These are phyloP conservation scores for Premnoplex brunnescens DNA, from an alignment of 2,797 vertebrate species.

Conservation along the genomic window DNA sequence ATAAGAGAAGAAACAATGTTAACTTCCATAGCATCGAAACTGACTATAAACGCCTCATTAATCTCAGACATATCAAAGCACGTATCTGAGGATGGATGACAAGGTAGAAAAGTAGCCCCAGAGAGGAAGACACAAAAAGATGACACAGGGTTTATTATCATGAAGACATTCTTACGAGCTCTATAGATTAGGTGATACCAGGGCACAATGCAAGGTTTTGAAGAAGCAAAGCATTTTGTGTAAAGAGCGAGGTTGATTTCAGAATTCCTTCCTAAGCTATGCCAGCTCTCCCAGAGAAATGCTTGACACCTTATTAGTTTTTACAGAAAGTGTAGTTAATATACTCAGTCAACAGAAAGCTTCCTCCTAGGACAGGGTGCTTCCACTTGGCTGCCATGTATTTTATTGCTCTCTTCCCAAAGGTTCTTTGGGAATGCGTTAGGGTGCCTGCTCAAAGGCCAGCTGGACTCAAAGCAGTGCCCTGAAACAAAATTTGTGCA, in stretches of 20 bases:
- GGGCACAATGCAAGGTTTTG: neutral
- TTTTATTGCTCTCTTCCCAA: neutral
- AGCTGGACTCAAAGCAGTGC: neutral
- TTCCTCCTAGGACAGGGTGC: neutral
- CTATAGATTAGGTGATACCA: neutral
- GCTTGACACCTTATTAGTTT: neutral
- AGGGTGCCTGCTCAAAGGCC: neutral
- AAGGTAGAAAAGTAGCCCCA: constrained; percentile 4
- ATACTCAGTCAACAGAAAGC: neutral
- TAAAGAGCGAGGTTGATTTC: constrained; percentile 5
- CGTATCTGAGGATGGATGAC: neutral
- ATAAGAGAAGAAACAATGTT: neutral
- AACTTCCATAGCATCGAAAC: neutral
- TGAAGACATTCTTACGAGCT: neutral
- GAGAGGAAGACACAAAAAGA: neutral
- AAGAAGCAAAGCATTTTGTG: neutral
- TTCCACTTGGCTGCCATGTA: neutral
- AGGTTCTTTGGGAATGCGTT: neutral
- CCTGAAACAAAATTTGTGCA: neutral
- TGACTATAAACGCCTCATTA: constrained; percentile 41
- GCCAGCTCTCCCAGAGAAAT: neutral
- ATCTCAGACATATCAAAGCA: constrained; percentile 6
- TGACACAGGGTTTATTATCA: neutral
- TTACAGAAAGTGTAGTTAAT: constrained; percentile 1
- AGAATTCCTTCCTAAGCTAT: neutral